A percentile compares a stretch with the other conserved stretches of the same genome.
Conservation (phyloP, 2,113 vertebrate species). For the Peromyscus leucopus region DNA sequence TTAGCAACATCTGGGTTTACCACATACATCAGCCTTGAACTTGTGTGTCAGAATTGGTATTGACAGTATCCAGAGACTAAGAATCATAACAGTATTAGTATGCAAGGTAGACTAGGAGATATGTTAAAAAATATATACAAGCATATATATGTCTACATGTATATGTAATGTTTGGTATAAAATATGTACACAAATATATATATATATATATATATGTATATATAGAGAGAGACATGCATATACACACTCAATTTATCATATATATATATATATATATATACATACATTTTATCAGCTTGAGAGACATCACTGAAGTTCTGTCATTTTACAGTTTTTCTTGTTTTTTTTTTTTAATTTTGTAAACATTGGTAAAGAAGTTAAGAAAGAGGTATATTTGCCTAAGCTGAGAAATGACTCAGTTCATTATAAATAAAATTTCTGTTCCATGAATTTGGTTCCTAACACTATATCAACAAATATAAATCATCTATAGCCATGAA, state of each 20-base stretch:
- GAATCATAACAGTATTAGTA: background rate
- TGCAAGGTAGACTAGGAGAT: background rate
- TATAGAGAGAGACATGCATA: too few relatives aligned
- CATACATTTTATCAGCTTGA: background rate
- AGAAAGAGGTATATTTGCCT: background rate
- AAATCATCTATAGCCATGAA: slow-evolving; percentile 59
- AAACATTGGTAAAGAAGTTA: background rate
- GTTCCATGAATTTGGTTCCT: background rate
- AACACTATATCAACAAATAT: background rate
- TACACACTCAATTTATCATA: background rate
- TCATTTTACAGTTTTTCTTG: slow-evolving; percentile 37
- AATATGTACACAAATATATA: too few relatives aligned
- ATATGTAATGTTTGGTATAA: background rate
- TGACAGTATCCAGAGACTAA: background rate
- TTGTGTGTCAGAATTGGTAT: background rate
- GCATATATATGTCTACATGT: background rate
- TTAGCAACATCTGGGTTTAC: slow-evolving; percentile 15
- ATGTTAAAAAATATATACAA: background rate
- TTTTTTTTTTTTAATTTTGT: slow-evolving; percentile 21
- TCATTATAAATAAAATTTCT: slow-evolving; percentile 59
- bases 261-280: background rate
- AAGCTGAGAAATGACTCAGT: slow-evolving; percentile 54
- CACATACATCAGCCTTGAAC: background rate
- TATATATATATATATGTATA: background rate
- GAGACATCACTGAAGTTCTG: background rate